Evolutionary conservation across 2,888 invertebrate genomes (phyloP), one percentile per base, ranked within the genome.

Genomic region (Lamellibrachia satsuma): DNA sequence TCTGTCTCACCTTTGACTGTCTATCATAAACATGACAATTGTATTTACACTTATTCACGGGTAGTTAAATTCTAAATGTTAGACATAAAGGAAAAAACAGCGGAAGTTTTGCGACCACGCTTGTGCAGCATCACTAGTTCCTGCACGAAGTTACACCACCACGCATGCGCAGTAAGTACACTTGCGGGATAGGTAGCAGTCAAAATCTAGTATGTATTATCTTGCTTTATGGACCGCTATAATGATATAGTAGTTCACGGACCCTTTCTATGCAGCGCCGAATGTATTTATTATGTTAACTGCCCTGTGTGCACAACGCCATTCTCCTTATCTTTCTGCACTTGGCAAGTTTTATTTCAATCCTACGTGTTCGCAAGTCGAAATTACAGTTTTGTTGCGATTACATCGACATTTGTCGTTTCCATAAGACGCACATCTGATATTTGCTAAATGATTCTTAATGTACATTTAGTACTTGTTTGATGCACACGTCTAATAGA

Each of bases 31-130:
- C 39, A 39, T 39, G 39, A 39, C 39, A 39, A 39, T 39, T 39
- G 39, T 39, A 39, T 39, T 39, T 39, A 39, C 39, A 39, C 39
- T 39, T 39, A 39, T 39, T 39, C 39, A 39, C 39, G 39, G 39
- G 39, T 39, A 39, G 39, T 39, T 39, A 39, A 39, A 39, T 39
- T 39, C 39, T 39, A 39, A 39, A 39, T 39, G 39, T 39, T 39
- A 57, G 52, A 57, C 92, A 92, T 27, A 57, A 98, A 96, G 98
- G 98, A 8, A 98, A 98, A 4, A 98, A 98, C 94, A 99, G 99
- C 39, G 39, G 39, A 39, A 39, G 39, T 39, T 39, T 39, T 39
- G 39, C 39, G 39, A 39, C 39, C 39, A 39, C 39, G 39, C 39
- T 39, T 39, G 39, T 39, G 39, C 39, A 39, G 39, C 39, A 39